These are phyloP conservation scores for Heptranchias perlo DNA, from an alignment of 2,113 vertebrate species.

Conservation along the genomic window DNA sequence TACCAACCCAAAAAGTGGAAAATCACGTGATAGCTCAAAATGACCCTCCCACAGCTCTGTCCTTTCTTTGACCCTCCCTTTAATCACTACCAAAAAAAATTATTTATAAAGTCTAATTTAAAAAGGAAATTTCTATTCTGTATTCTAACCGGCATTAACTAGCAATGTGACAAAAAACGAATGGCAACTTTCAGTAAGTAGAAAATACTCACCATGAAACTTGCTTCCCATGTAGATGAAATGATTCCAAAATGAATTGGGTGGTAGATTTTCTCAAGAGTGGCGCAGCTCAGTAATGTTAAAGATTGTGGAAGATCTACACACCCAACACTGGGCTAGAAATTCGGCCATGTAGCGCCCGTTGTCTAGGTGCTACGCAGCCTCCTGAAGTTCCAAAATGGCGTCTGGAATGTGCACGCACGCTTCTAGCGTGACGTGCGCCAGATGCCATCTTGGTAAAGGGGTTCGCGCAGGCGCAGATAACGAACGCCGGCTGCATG, in stretches of 20 bases:
- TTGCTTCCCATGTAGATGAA: not conserved
- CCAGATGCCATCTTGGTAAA: no score
- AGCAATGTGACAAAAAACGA: not conserved
- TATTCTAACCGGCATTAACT: not conserved
- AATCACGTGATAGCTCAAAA: not conserved
- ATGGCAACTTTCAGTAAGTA: not conserved
- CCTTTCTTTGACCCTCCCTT: not conserved
- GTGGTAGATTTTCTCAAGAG: not conserved
- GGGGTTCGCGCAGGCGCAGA: no score
- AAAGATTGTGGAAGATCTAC: not conserved
- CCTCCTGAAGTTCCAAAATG: no score
- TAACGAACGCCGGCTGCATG: no score
- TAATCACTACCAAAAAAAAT: no score
- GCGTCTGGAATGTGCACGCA: no score
- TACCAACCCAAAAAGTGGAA: not conserved
- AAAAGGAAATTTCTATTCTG: not conserved
- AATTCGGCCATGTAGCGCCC: no score
- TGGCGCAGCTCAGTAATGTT: not conserved
- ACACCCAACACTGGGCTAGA: not conserved
- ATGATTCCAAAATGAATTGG: not conserved
- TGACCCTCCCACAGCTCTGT: not conserved
- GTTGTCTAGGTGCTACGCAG: no score
- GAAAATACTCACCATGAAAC: not conserved
- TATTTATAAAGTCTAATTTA: not conserved
- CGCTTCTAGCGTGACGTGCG: no score